These are phyloP conservation scores for Drosophila baimaii DNA, from an alignment of 1,140 invertebrate genomes.

Conservation along the genomic window DNA sequence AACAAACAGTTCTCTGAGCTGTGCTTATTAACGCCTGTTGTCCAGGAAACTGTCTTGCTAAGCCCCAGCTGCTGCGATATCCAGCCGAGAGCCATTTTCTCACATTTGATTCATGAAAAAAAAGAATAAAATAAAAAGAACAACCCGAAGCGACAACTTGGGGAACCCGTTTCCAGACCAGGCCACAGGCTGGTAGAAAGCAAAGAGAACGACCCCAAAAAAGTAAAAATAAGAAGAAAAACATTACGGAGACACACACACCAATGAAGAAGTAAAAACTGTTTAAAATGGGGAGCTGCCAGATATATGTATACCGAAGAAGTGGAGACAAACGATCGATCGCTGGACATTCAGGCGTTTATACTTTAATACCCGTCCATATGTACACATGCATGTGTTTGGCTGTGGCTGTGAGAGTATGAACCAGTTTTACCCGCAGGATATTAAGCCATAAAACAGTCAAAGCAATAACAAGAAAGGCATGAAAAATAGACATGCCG, in stretches of 20 bases:
- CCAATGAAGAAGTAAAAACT: slow-evolving; percentile 21
- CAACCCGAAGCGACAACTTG: slow-evolving; percentile 21
- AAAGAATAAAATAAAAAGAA: slow-evolving; percentile 39
- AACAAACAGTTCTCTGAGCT: too few species aligned
- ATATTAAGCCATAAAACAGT: slow-evolving; percentile 75
- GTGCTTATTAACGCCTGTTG: slow-evolving; percentile 8
- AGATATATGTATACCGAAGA: slow-evolving; percentile 21
- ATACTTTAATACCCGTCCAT: slow-evolving; percentile 34
- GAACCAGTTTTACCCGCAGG: slow-evolving; percentile 76
- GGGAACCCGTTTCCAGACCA: slow-evolving; percentile 56
- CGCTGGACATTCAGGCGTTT: slow-evolving; percentile 40
- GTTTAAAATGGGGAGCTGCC: slow-evolving; percentile 43
- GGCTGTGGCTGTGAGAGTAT: slow-evolving; percentile 27
- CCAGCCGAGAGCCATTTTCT: slow-evolving; percentile 39
- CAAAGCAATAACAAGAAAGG: slow-evolving; percentile 43
- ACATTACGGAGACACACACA: slow-evolving; percentile 26
- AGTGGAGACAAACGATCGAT: slow-evolving; percentile 54
- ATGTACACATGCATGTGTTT: slow-evolving; percentile 18
- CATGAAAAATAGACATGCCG: slow-evolving; percentile 31
- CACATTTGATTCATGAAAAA: slow-evolving; percentile 64
- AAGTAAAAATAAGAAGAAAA: slow-evolving; percentile 34
- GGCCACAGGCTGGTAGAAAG: slow-evolving; percentile 30
- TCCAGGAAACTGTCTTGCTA: slow-evolving; percentile 31
- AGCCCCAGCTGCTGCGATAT: slow-evolving; percentile 24
- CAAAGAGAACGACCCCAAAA: slow-evolving; percentile 55